Conservation (phyloP, 2,888 invertebrate genomes). For the Drosophila maculinotata region DNA sequence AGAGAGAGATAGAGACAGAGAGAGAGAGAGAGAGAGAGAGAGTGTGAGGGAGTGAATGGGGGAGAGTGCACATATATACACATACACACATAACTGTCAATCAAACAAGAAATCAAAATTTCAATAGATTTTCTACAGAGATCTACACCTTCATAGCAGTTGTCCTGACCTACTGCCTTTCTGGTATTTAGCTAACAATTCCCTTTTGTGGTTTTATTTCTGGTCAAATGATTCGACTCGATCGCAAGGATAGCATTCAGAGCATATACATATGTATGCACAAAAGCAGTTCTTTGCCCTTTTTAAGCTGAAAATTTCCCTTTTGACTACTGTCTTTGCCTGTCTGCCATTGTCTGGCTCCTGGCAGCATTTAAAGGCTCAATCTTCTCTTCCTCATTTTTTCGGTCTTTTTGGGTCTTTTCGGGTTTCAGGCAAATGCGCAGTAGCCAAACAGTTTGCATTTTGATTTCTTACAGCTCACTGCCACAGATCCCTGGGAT, state of each 20-base stretch:
- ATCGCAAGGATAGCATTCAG: conserved; percentile 64
- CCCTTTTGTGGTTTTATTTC: conserved; percentile 80
- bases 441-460: conserved; percentile 63
- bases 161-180: conserved; percentile 68
- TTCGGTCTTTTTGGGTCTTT: neutral
- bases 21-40: conserved; percentile 1
- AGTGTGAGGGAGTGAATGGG: neutral
- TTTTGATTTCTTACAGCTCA: conserved; percentile 77
- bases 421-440: conserved; percentile 60
- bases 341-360: conserved; percentile 47
- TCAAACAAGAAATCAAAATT: conserved; percentile 66
- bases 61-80: neutral
- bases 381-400: conserved; percentile 8
- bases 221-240: conserved; percentile 77
- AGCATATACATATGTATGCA: neutral
- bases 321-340: conserved; percentile 66
- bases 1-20: neutral
- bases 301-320: conserved; percentile 75
- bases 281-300: conserved; percentile 41
- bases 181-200: conserved; percentile 18
- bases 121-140: conserved; percentile 45
- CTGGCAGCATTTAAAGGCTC: conserved; percentile 69
- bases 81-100: conserved; percentile 64
- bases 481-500: conserved; percentile 28
- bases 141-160: conserved; percentile 23